Base-by-base conservation (phyloP, 2,113 vertebrate genomes). In the Pollachius pollachius region DNA sequence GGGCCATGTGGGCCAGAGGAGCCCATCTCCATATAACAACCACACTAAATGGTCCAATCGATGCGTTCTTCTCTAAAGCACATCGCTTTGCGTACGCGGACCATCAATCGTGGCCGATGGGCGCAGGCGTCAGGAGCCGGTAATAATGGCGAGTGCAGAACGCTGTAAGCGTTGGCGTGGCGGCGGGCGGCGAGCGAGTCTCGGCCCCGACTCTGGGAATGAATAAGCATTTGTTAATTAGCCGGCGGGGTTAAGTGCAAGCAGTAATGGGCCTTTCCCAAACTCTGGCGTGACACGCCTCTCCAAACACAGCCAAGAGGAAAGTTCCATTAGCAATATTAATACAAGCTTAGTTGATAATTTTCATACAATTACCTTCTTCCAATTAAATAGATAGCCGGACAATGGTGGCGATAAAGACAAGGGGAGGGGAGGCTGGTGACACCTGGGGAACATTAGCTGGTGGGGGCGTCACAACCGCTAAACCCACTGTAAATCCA, bases 301-400 rank as follows among this genome's bases (percentile, higher is more conserved):
- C 94, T 96, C 96, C 94, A 97, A 97, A 97, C 95, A 96, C 94
- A 90, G 97, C 96, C 97, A 96, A 96, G 95, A 95, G 95, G 94
- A 95, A 95, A 94, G 94, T 95, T 99, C 97, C 97, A 99, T 99
- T 99, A 99, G 97, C 96, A 97, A 97, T 99, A 99, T 99, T 99
- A 99, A 99, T 98, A 98, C 94, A 96, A 99, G 96, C 97, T 99
- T 99, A 99, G 96, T 96, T 98, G 97, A 99, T 98, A 95, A 99
- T 99, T 99, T 99, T 99, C 97, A 98, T 99, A 99, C 97, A 99
- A 99, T 99, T 99, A 99, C 97, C 97, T 98, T 98, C 97, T 97
- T 98, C 97, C 96, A 95, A 98, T 99, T 99, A 99, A 98, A 99
- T 96, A 97, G 97, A 98, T 97, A 96, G 97, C 96, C 95, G 93